These are phyloP conservation scores for Palaemon carinicauda DNA, from an alignment of 1,140 invertebrate species.

Conservation along the genomic window DNA sequence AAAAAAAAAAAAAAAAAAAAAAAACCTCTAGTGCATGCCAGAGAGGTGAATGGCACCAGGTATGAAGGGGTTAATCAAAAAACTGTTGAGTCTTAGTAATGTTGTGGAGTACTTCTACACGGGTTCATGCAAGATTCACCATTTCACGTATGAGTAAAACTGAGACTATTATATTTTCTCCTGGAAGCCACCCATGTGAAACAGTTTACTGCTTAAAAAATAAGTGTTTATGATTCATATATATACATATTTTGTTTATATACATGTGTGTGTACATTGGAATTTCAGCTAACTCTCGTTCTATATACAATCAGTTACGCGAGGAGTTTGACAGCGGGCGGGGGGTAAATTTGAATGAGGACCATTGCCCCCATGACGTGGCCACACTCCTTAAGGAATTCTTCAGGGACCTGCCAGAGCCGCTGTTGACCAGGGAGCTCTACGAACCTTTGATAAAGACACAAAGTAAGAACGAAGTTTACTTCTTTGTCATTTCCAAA, in stretches of 20 bases:
- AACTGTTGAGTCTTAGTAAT: too few species aligned
- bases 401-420: slow-evolving; percentile 90
- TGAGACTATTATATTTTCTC: too few species aligned
- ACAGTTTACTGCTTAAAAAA: too few species aligned
- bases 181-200: too few species aligned
- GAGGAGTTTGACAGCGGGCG: slow-evolving; percentile 89
- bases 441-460: slow-evolving; percentile 90
- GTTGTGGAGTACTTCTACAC: too few species aligned
- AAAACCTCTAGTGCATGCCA: too few species aligned
- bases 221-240: neutral
- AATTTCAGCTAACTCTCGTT: neutral
- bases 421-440: slow-evolving; percentile 85
- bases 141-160: too few species aligned
- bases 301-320: slow-evolving; percentile 73
- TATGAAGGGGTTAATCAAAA: too few species aligned
- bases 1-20: too few species aligned
- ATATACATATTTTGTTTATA: neutral
- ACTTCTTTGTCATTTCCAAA: too few species aligned
- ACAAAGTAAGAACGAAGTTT: slow-evolving; percentile 77
- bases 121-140: too few species aligned
- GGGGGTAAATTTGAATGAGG: slow-evolving; percentile 78
- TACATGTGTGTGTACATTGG: neutral
- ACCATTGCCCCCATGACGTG: slow-evolving; percentile 90
- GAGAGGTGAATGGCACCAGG: too few species aligned
- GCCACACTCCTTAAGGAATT: slow-evolving; percentile 93